Percentiles rank a stretch among this genome's conserved stretches.
phyloP scores from a whole-genome alignment of 2,888 invertebrate species.

The Ichneumoninae sp. region DNA sequence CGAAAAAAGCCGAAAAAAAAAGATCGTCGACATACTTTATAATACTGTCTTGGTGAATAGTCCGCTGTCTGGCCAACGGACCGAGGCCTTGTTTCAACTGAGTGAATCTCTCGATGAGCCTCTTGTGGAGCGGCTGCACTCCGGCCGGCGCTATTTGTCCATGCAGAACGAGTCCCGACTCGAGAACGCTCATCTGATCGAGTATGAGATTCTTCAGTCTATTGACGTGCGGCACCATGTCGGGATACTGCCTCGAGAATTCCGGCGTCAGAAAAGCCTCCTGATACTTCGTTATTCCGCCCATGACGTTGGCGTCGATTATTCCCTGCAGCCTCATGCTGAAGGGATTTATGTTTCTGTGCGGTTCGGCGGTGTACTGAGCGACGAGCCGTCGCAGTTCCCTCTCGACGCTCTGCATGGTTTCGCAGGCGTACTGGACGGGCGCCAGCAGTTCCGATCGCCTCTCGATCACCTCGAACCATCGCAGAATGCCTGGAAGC shows the following conservation, averaged over 20 bases:
- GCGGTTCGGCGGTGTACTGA: constrained; percentile 92
- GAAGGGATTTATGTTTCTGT: constrained; percentile 94
- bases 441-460: constrained; percentile 92
- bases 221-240: constrained; percentile 86
- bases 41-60: constrained; percentile 90
- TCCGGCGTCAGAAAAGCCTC: constrained; percentile 96
- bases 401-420: constrained; percentile 95
- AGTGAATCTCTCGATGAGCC: constrained; percentile 94
- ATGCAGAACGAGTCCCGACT: constrained; percentile 93
- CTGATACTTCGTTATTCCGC: constrained; percentile 97
- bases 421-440: constrained; percentile 96
- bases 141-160: constrained; percentile 93
- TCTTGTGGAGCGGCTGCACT: constrained; percentile 96
- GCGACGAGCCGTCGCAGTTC: constrained; percentile 93
- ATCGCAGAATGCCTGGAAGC: constrained; percentile 97
- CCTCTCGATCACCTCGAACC: constrained; percentile 94
- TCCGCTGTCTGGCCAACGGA: constrained; percentile 85
- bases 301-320: constrained; percentile 98
- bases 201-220: constrained; percentile 89
- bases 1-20: neutral
- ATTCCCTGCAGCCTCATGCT: constrained; percentile 97
- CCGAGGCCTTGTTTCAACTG: constrained; percentile 93
- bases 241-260: constrained; percentile 88
- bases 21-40: constrained; percentile 82
- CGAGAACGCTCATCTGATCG: constrained; percentile 92